A percentile compares a stretch with the other conserved stretches of the same genome.
These are phyloP conservation scores for Tanaodytes sp. DNA, from an alignment of 2,888 invertebrate genomes.

Conservation along the genomic window DNA sequence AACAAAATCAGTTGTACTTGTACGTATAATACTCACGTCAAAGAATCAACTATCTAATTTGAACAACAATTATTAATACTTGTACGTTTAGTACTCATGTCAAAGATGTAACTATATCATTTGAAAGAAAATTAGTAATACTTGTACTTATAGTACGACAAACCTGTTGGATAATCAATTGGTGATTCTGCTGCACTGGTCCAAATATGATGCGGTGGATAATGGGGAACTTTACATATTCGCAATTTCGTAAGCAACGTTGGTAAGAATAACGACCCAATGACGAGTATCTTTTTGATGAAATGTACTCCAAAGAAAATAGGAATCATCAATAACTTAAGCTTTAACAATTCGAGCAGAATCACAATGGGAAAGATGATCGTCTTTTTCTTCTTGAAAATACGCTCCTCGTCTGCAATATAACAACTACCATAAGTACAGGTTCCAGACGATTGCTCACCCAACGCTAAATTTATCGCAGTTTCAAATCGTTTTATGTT, in stretches of 20 bases:
- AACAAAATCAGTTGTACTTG: too few relatives aligned
- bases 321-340: constrained; percentile 77
- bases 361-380: constrained; percentile 76
- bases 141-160: constrained; percentile 18
- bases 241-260: constrained; percentile 75
- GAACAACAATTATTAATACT: too few relatives aligned
- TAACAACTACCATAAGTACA: constrained; percentile 17
- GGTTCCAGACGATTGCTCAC: constrained; percentile 28
- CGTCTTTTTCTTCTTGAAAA: constrained; percentile 83
- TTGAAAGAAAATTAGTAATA: too few relatives aligned
- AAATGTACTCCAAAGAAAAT: constrained; percentile 78
- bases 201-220: constrained; percentile 66
- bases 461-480: constrained; percentile 4
- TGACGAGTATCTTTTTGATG: constrained; percentile 79
- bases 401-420: constrained; percentile 45
- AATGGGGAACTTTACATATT: constrained; percentile 67
- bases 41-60: too few relatives aligned
- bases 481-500: constrained; percentile 10
- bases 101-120: too few relatives aligned
- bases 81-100: too few relatives aligned
- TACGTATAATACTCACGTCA: too few relatives aligned
- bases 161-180: constrained; percentile 69
- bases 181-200: constrained; percentile 65
- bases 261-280: constrained; percentile 78
- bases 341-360: constrained; percentile 69